Base-by-base conservation (phyloP, 2,888 invertebrate species). In the Eupithecia abbreviata region DNA sequence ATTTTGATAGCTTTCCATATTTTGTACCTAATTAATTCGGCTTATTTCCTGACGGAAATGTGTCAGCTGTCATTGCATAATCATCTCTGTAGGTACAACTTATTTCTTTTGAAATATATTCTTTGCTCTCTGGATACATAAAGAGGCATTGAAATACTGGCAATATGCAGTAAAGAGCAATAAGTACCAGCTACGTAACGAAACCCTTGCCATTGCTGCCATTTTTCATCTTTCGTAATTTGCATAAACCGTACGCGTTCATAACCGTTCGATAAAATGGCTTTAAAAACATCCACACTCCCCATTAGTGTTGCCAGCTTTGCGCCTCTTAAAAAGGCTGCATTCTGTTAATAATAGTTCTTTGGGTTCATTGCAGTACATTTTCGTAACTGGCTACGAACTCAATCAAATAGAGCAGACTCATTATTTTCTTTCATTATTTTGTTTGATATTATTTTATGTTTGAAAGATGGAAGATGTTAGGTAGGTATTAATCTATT, bases 171-270 rank as follows among this genome's bases (percentile, higher is more conserved):
- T 68, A 47, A 73, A 65, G 66, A 65, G 42, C 66, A 66, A 42
- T 66, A 42, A 62, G 62, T 62, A 74, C 49, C 47, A 10, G 15
- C 15, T 12, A 67, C 51, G 72, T 74, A 55, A 74, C 71, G 47
- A 74, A 74, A 72, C 47, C 70, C 45, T 45, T 45, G 45, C 45
- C 5, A 45, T 45, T 45, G 45, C 45, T 45, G 58, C 55, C 74
- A 77, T 77, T 77, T 75, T 75, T 77, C 72, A 75, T 66, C n/a
- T 43, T 6, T 45, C 15, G 41, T 47, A 72, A 74, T 77, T 77
- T 77, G 74, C 74, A 77, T 77, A 72, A 77, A 66, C 62, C 62
- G 62, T 62, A 30, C 30, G 58, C 58, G 58, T 18, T 58, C 58
- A 58, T 58, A 58, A 58, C 58, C 76, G 67, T 74, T 76, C 76